Evolutionary conservation across 64 coral and sea anemone species (phyloP), one percentile per base, ranked within the genome.

Genomic region (Montipora capricornis): DNA sequence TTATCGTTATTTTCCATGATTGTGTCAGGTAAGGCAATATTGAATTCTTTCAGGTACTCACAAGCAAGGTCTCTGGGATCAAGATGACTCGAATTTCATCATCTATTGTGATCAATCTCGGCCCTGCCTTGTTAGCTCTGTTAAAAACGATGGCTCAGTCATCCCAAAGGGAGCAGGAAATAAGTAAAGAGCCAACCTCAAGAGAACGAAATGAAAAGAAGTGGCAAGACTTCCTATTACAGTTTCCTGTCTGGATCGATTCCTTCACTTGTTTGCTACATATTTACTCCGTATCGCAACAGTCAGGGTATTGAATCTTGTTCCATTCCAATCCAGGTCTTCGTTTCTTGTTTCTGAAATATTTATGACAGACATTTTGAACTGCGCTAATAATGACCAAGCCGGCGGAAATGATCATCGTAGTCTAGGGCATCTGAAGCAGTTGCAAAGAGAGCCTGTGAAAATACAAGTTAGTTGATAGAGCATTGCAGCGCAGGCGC

Each of bases 251-350:
- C 16, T 47, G 79, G 37, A 73, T 93, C 4, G 91, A 93, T 71
- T 87, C 58, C 0, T 80, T 68, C 24, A 70, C 91, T 24, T 69
- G 74, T 10, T 22, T 93, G 60, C 57, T 93, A 14, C 74, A 93
- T 73, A 86, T 93, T 22, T 93, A 70, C 75, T 15, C 44, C 3
- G 19, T 93, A 14, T 66, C 91, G 22, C 71, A 87, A 24, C 83
- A 80, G 8, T 93, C 83, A 1, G 87, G 91, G 91, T 93, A 93
- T 61, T 46, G 1, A 37, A 37, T 37, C 37, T 37, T 37, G 37
- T 37, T 37, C 37, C 37, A 37, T 37, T 37, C 37, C 37, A 37
- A 37, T 37, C 37, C 37, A 37, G 37, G 37, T 37, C 37, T 37
- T 37, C 1, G 37, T 37, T 37, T 37, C 37, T 37, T 37, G 37